Base-by-base conservation (phyloP, 1,140 invertebrate species). In the Brachionus rubens region DNA sequence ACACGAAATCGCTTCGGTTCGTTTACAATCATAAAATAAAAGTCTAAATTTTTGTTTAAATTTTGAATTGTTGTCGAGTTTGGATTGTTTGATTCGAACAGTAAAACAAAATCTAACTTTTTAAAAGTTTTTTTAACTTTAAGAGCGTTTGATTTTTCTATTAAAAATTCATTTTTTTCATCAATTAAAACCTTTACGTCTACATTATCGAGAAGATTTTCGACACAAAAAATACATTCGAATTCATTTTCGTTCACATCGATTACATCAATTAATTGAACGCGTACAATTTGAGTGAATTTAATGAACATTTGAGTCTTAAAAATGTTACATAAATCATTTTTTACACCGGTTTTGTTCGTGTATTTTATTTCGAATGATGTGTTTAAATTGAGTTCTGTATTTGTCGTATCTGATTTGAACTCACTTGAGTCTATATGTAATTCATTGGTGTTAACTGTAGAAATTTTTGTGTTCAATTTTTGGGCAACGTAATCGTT, bases 341-440 rank as follows among this genome's bases (percentile, higher is more conserved):
- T 72, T 50, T 72, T 46, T 19, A 9, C 2, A 12, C 68, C 68
- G 1, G 19, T 21, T 28, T 40, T 72, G 30, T 72, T 72, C 26
- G 68, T 72, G 30, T 72, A 72, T 48, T 72, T 72, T 36, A 72
- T 48, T 48, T 72, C 46, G 19, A 72, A 41, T 12, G 16, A 72
- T 40, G 9, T 40, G 5, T 72, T 72, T 10, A 54, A n/a, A 2
- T 72, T 33, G 3, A 72, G 40, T 40, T 72, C 68, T n/a, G 21
- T 41, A 1, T 36, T 21, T 10, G 24, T 24, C 9, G 7, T 4
- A 19, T 65, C 59, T 14, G 6, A 65, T n/a, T 21, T 12, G 43
- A 28, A 65, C 2, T 65, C 7, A 3, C 1, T 26, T 21, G 36
- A 46, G 7, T 46, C 59, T 16, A 65, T 65, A 19, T 41, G 43